Evolutionary conservation across 2,888 invertebrate species (phyloP), one percentile per base, ranked within the genome.

Genomic region (Schizaphis graminum): DNA sequence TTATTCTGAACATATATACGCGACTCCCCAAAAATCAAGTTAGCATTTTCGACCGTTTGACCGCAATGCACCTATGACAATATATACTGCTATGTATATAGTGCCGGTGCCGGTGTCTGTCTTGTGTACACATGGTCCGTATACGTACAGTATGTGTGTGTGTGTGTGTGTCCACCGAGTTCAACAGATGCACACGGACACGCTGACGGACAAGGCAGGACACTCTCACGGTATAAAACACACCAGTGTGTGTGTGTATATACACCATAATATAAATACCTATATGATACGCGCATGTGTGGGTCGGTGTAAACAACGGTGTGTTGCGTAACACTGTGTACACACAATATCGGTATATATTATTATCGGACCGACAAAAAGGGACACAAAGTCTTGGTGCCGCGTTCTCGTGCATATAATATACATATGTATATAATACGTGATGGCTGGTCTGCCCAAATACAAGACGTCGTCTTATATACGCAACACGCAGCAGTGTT

Each of bases 221-320:
- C 90, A 57, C 77, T 93, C 93, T 89, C 93, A 93, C 93, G 89
- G 93, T 93, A 57, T 93, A 53, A 57, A 85, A 85, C n/a, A 44
- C 91, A 56, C 85, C n/a, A 13, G n/a, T n/a, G 13, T 67, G n/a
- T n/a, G n/a, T 67, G n/a, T n/a, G 10, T 61, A 61, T 61, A 61
- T n/a, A 67, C n/a, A 67, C 16, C 53, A 16, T 21, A 53, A 21
- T 53, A 53, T 77, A 77, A 77, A 77, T 77, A 35, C 35, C 35
- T 77, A 77, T 35, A 41, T 35, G 7, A 8, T 24, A 35, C 53
- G 7, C n/a, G 26, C 53, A 8, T 89, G 56, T 56, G 35, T 44
- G 44, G 28, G 89, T 89, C 53, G 28, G 89, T 89, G 89, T 93
- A 93, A 93, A 93, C 89, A 93, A 93, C 89, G 89, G 84, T 47